Conservation (phyloP, 2,888 invertebrate genomes). For the Kryphioiulus occultus region DNA sequence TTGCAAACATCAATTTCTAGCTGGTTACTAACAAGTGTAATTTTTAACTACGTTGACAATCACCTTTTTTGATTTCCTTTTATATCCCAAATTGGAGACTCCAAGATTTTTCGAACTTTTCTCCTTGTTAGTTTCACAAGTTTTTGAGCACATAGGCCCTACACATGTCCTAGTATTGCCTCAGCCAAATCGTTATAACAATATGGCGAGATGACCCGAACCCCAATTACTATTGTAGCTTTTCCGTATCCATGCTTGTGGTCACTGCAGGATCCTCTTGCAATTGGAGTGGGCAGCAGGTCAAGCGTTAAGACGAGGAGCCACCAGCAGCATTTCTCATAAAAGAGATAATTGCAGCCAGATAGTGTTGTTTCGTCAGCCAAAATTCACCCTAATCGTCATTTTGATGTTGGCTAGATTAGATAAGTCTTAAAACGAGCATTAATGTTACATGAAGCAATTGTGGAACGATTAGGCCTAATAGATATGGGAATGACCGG, state of each 20-base stretch:
- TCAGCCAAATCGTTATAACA: background rate
- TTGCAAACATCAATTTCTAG: too few relatives aligned
- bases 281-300: slow-evolving; percentile 32
- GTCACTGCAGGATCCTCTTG: background rate
- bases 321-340: slow-evolving; percentile 32
- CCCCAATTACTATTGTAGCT: background rate
- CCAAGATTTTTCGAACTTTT: background rate
- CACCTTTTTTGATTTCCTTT: background rate
- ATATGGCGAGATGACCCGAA: background rate
- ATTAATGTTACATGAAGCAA: slow-evolving; percentile 13
- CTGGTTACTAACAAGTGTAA: too few relatives aligned
- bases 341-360: slow-evolving; percentile 31
- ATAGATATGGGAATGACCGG: slow-evolving; percentile 17
- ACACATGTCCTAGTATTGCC: background rate
- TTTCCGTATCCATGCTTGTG: background rate
- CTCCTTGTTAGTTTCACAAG: background rate
- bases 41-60: too few relatives aligned
- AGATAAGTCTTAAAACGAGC: slow-evolving; percentile 38
- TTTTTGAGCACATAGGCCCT: background rate
- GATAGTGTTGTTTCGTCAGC: slow-evolving; percentile 39
- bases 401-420: slow-evolving; percentile 7
- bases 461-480: slow-evolving; percentile 16
- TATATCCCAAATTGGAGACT: background rate
- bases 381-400: slow-evolving; percentile 22
- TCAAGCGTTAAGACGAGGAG: slow-evolving; percentile 35